Evolutionary conservation across 2,888 invertebrate genomes (phyloP).

Genomic region (Volucella bombylans): DNA sequence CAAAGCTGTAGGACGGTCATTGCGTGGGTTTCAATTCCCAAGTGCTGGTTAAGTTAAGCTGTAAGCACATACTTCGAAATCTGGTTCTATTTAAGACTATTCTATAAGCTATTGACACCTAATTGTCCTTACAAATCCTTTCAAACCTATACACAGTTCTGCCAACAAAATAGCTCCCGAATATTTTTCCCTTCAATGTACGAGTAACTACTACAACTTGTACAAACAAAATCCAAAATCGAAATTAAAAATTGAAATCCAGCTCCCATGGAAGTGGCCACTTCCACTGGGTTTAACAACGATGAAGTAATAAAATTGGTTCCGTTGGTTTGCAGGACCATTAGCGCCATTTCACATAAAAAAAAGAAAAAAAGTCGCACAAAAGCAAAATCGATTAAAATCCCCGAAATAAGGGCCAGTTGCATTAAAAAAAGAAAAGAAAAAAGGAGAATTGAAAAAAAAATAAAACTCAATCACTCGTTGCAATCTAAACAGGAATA

Average conservation of each 20-base stretch:
- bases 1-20: too few relatives aligned
- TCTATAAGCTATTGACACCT: too few relatives aligned
- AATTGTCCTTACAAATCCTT: too few relatives aligned
- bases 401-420: constrained; percentile 48
- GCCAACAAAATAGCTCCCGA: too few relatives aligned
- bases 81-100: too few relatives aligned
- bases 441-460: not conserved
- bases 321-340: constrained; percentile 58
- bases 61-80: too few relatives aligned
- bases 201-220: too few relatives aligned
- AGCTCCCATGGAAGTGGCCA: constrained; percentile 36
- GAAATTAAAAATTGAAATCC: constrained; percentile 24
- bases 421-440: constrained; percentile 41
- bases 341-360: constrained; percentile 38
- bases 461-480: constrained; percentile 10
- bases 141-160: too few relatives aligned
- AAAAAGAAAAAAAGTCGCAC: constrained; percentile 25
- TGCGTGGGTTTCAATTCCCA: too few relatives aligned
- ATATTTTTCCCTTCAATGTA: too few relatives aligned
- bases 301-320: constrained; percentile 56
- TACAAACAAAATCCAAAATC: constrained; percentile 4
- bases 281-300: constrained; percentile 50
- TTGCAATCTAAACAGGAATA: constrained; percentile 65
- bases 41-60: too few relatives aligned
- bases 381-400: constrained; percentile 64